Conservation (phyloP, 1,140 invertebrate genomes). For the Hestina assimilis region DNA sequence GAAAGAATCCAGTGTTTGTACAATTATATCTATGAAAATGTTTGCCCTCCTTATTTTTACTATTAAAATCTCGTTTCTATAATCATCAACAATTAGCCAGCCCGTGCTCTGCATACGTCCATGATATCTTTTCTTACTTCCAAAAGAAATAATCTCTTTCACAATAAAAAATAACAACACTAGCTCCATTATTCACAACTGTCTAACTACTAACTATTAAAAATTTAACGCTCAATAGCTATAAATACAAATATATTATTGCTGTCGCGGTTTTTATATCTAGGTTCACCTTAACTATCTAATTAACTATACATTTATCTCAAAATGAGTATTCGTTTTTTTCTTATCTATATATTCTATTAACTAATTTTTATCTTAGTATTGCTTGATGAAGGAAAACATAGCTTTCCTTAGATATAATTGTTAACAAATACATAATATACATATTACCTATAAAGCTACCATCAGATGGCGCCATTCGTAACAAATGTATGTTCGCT, state of each 20-base stretch:
- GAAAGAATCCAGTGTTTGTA: no score
- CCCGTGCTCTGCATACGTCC: no score
- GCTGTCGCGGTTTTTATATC: conserved; percentile 71
- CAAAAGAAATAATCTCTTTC: conserved; percentile 61
- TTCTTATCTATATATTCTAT: conserved; percentile 59
- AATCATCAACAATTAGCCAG: no score
- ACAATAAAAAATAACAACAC: conserved; percentile 72
- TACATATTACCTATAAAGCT: conserved; percentile 47
- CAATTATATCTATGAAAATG: no score
- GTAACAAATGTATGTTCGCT: conserved; percentile 44
- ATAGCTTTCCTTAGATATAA: conserved; percentile 55
- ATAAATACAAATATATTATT: conserved; percentile 78
- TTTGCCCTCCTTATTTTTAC: no score
- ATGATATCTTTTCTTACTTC: conserved; percentile 12
- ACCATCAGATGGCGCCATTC: conserved; percentile 66
- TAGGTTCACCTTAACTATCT: conserved; percentile 61
- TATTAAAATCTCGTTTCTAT: no score
- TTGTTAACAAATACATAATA: conserved; percentile 59
- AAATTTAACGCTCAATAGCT: conserved; percentile 77
- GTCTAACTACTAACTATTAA: conserved; percentile 73
- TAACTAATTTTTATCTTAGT: conserved; percentile 65
- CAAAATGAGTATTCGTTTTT: conserved; percentile 74
- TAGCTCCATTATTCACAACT: conserved; percentile 73
- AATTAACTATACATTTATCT: conserved; percentile 72
- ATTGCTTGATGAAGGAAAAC: conserved; percentile 74